These are phyloP conservation scores for Spermophilus dauricus DNA, from an alignment of 2,113 vertebrate species.

Conservation along the genomic window DNA sequence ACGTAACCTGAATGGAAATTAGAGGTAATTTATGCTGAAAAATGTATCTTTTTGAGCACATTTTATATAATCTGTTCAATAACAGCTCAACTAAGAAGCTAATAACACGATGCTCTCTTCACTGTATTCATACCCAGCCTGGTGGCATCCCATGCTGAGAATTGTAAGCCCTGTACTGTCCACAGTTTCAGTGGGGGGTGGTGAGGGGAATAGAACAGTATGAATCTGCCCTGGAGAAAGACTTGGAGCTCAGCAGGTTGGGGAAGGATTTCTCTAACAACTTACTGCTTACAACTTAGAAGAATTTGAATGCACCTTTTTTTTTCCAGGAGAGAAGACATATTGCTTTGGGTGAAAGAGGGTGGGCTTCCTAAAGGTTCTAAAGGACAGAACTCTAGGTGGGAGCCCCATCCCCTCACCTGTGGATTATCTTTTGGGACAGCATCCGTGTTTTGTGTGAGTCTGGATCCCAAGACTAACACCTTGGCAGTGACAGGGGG, in stretches of 20 bases:
- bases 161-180: neutral
- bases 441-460: conserved; percentile 97
- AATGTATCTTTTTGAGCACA: neutral
- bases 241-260: neutral
- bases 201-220: neutral
- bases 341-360: neutral
- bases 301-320: neutral
- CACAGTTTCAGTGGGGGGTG: neutral
- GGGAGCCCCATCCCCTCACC: neutral
- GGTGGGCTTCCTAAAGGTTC: neutral
- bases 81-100: neutral
- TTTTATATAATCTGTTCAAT: neutral
- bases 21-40: neutral
- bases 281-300: neutral
- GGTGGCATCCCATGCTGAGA: neutral
- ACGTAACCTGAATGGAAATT: neutral
- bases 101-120: neutral
- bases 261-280: neutral
- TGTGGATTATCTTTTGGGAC: conserved; percentile 14
- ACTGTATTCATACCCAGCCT: neutral
- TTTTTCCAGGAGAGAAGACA: neutral
- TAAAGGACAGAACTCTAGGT: neutral
- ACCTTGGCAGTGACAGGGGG: conserved; percentile 94
- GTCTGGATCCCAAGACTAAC: conserved; percentile 94
- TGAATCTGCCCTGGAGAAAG: neutral